Conservation (phyloP, 2,888 invertebrate genomes). For the Rhogogaster chlorosoma region DNA sequence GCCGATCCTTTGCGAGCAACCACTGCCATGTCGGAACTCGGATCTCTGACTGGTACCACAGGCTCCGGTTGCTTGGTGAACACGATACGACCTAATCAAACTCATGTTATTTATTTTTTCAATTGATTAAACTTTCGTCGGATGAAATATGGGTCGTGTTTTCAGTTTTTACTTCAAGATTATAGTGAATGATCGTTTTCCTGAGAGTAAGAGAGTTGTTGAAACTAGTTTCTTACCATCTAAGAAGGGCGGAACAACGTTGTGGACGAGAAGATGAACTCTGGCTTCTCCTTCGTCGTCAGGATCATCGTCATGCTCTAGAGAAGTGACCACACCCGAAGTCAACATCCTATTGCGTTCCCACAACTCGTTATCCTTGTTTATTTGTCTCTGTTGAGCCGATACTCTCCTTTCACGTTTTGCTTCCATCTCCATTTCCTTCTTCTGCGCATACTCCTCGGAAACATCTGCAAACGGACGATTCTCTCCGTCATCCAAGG, state of each 20-base stretch:
- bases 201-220: neutral
- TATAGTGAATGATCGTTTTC: neutral
- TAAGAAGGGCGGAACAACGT: slow-evolving; percentile 98
- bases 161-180: neutral
- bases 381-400: slow-evolving; percentile 97
- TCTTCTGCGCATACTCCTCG: slow-evolving; percentile 95
- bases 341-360: slow-evolving; percentile 98
- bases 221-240: slow-evolving; percentile 83
- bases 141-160: neutral
- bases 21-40: slow-evolving; percentile 98
- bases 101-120: slow-evolving; percentile 31
- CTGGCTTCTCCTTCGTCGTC: slow-evolving; percentile 97
- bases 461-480: slow-evolving; percentile 95
- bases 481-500: slow-evolving; percentile 95
- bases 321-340: slow-evolving; percentile 94
- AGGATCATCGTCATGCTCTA: slow-evolving; percentile 94
- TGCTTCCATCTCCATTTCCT: slow-evolving; percentile 95
- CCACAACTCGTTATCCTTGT: slow-evolving; percentile 99
- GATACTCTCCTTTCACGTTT: slow-evolving; percentile 95
- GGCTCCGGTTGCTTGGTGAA: slow-evolving; percentile 99
- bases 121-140: neutral
- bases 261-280: slow-evolving; percentile 97
- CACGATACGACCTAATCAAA: slow-evolving; percentile 86
- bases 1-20: slow-evolving; percentile 96
- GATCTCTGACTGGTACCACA: slow-evolving; percentile 97